Evolutionary conservation across 2,797 vertebrate species (phyloP).

Genomic region (Liparis tanakae): DNA sequence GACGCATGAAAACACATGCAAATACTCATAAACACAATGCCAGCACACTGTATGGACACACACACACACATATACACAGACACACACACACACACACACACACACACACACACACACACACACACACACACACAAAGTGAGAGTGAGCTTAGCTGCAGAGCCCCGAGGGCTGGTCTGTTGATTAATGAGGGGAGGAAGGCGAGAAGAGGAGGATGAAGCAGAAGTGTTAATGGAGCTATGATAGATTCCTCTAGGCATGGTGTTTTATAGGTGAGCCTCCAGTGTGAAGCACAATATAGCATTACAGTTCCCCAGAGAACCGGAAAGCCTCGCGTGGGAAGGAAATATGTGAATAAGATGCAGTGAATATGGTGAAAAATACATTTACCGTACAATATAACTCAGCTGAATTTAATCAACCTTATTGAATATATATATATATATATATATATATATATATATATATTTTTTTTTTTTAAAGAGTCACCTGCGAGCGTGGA

Average conservation of each 20-base stretch:
- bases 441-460: too few relatives aligned
- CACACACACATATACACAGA: background rate
- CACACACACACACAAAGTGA: conserved; percentile 26
- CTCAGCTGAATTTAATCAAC: background rate
- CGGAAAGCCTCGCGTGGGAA: conserved; percentile 28
- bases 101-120: background rate
- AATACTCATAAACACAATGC: conserved; percentile 29
- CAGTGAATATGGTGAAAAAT: conserved; percentile 22
- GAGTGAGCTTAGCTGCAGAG: conserved; percentile 60
- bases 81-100: conserved; percentile 9
- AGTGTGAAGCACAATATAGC: conserved; percentile 61
- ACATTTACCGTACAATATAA: conserved; percentile 33
- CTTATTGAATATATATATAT: conserved; percentile 10
- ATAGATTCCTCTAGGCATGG: conserved; percentile 74
- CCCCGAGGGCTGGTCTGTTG: conserved; percentile 69
- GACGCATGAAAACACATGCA: conserved; percentile 16
- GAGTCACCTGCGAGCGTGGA: too few relatives aligned
- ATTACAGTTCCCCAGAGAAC: conserved; percentile 43
- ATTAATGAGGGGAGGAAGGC: conserved; percentile 78
- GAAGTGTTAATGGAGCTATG: conserved; percentile 80
- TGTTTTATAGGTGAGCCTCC: conserved; percentile 73
- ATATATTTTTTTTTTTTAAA: too few relatives aligned
- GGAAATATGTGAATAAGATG: conserved; percentile 51
- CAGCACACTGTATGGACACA: conserved; percentile 13
- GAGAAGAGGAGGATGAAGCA: conserved; percentile 74